phyloP scores from a whole-genome alignment of 2,113 vertebrate genomes.

The Rhinolophus sinicus region DNA sequence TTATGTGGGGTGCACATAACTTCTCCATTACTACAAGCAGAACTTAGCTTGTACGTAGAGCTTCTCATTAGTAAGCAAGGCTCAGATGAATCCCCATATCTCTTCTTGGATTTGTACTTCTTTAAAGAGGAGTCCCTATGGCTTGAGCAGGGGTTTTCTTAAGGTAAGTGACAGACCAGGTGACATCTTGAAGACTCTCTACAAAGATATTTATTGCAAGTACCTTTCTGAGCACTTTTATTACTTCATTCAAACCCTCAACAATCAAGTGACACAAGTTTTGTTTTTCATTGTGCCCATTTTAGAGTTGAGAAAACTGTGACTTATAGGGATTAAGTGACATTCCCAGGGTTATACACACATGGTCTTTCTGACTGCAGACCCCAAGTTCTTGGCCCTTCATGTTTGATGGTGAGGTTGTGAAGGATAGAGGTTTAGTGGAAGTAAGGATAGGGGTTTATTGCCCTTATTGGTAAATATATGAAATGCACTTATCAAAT shows the following conservation, averaged over 20 bases:
- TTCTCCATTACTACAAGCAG: not conserved
- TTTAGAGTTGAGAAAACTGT: not conserved
- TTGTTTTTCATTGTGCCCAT: not conserved
- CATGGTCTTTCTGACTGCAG: not conserved
- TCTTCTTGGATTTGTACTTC: not conserved
- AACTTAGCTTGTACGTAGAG: not conserved
- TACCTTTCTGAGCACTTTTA: rapidly evolving
- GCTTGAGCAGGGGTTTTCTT: not conserved
- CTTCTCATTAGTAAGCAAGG: not conserved
- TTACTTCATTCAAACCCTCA: not conserved
- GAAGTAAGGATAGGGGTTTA: not conserved
- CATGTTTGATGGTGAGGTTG: not conserved
- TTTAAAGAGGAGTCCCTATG: not conserved
- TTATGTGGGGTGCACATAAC: not conserved
- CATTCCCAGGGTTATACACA: not conserved
- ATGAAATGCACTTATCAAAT: not conserved
- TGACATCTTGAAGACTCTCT: not conserved
- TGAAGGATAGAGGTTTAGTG: not conserved
- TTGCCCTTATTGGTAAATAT: not conserved
- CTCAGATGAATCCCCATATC: not conserved
- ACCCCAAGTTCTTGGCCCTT: not conserved
- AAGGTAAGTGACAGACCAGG: not conserved
- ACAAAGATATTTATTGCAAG: not conserved
- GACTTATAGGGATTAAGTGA: not conserved
- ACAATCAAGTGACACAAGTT: not conserved